phyloP scores from a whole-genome alignment of 1,140 invertebrate species.

The Neodiprion pinetum region DNA sequence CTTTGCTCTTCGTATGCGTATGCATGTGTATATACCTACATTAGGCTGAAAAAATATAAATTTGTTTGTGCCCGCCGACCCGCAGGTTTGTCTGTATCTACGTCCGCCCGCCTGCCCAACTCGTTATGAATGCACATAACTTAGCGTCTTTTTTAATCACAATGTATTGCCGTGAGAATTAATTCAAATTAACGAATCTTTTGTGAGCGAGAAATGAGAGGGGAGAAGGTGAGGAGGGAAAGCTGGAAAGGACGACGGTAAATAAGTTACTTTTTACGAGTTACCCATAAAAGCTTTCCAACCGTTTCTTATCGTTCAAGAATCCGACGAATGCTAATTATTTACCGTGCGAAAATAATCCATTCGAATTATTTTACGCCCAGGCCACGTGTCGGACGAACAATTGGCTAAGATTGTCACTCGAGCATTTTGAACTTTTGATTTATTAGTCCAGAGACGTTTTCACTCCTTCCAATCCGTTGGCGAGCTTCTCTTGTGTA shows the following conservation, averaged over 20 bases:
- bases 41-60: neutral
- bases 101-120: neutral
- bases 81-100: neutral
- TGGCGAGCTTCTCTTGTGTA: no score
- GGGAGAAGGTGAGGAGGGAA: neutral
- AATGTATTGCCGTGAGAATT: slow-evolving; percentile 15
- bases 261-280: neutral
- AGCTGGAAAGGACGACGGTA: neutral
- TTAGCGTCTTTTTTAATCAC: slow-evolving; percentile 10
- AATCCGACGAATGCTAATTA: slow-evolving; percentile 3
- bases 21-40: neutral
- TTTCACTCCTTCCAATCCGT: no score
- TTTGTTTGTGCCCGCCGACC: slow-evolving; percentile 8
- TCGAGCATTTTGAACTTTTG: no score
- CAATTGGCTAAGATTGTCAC: neutral
- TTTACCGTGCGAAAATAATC: neutral
- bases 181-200: slow-evolving; percentile 11
- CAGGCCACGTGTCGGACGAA: neutral
- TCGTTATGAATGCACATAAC: slow-evolving; percentile 14
- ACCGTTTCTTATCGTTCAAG: neutral
- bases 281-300: neutral
- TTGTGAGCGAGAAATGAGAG: neutral
- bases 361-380: neutral
- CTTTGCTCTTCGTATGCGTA: neutral
- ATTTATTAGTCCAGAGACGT: no score